Evolutionary conservation across 2,797 vertebrate genomes (phyloP), one percentile per base, ranked within the genome.

Genomic region (Channallabes apus): DNA sequence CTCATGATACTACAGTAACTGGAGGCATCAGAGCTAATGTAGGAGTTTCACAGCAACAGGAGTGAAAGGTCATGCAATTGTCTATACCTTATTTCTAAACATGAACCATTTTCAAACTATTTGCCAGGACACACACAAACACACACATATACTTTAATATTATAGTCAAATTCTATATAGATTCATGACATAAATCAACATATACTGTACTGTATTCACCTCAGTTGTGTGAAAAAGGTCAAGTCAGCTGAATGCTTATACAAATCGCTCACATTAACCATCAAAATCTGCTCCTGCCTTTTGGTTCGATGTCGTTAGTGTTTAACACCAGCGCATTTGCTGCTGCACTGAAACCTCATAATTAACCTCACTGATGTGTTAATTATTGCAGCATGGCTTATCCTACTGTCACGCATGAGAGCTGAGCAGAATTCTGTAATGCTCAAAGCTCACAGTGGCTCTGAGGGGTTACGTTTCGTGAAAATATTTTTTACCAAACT

Each of bases 341-440:
- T 79, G 22, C n/a, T 79, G 62, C 32, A n/a, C 58, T n/a, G 6
- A 38, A 62, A 79, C 77, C 77, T 79, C 56, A 79, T 79, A 62
- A 79, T 79, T 79, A 79, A 79, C 58, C 77, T 62, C 77, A 62
- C n/a, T 79, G 77, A 38, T 35, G n/a, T 35, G 22, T 18, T 64
- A 79, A 79, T 80, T 80, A 80, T 46, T 27, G 14, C 64, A 62
- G 77, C 77, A 62, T 46, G 59, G 77, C 77, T 41, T 80, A 18
- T 80, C 77, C 8, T 80, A 46, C 22, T 41, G 59, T 46, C 24
- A 64, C 22, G 35, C 59, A 80, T 64, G 35, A 77, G 56, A 61
- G 56, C 75, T 3, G 29, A 56, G 12, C 29, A 15, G 18, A 61
- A 35, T 75, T 54, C 46, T 76, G 41, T 29, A 76, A 32, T 38